These are phyloP conservation scores for Podarcis muralis DNA, from an alignment of 2,113 vertebrate species.

Conservation along the genomic window DNA sequence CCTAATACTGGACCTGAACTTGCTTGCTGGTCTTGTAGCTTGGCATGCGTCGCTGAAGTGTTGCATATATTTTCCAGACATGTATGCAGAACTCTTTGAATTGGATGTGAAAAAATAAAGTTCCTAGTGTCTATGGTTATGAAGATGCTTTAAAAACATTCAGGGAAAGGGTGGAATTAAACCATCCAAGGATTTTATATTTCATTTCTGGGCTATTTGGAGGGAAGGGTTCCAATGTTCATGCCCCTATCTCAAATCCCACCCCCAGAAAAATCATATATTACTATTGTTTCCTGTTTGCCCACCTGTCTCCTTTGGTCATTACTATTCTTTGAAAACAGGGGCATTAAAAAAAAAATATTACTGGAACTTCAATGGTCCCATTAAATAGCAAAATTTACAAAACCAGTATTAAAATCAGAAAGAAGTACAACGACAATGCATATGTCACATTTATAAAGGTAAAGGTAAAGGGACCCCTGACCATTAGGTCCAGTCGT, in stretches of 20 bases:
- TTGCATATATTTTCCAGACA: not conserved
- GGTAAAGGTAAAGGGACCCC: no score
- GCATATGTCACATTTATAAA: not conserved
- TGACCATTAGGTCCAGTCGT: no score
- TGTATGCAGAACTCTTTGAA: not conserved
- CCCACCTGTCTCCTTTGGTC: not conserved
- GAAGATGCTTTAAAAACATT: not conserved
- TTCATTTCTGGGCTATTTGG: not conserved
- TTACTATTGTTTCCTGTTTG: not conserved
- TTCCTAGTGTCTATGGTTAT: not conserved
- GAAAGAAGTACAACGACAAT: no score
- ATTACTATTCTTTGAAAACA: not conserved
- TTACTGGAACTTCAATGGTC: not conserved
- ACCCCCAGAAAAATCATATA: not conserved
- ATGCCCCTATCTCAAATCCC: not conserved
- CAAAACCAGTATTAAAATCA: no score
- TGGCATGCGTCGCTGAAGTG: not conserved
- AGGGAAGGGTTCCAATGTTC: not conserved
- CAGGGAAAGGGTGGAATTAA: not conserved
- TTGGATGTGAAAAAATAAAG: not conserved
- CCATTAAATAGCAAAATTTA: not conserved
- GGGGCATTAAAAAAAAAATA: not conserved
- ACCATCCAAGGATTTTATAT: not conserved
- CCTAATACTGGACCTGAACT: not conserved
- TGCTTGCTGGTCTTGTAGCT: not conserved